Evolutionary conservation across 2,113 vertebrate species (phyloP).

Genomic region (Tachysurus vachellii): DNA sequence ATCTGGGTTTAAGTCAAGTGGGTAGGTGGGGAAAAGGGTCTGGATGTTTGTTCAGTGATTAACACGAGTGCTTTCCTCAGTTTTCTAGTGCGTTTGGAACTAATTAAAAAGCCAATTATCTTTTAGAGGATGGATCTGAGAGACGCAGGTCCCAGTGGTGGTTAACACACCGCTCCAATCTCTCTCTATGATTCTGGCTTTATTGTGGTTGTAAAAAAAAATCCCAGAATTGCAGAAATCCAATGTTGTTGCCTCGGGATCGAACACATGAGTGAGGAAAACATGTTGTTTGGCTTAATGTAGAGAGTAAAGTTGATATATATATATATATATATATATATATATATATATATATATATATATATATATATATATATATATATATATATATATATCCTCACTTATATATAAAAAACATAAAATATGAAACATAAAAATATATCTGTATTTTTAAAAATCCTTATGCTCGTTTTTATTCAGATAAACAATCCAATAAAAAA

Average conservation of each 20-base stretch:
- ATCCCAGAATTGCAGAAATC: neutral
- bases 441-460: neutral
- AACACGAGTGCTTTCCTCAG: constrained; percentile 49
- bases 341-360: too few species aligned
- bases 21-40: constrained; percentile 37
- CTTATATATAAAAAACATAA: too few species aligned
- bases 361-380: neutral
- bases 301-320: too few species aligned
- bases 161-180: constrained; percentile 61
- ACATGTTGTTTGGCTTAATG: neutral
- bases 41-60: constrained; percentile 61
- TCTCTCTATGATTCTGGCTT: constrained; percentile 24
- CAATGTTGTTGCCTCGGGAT: neutral
- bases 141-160: constrained; percentile 42
- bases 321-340: too few species aligned
- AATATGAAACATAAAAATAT: neutral
- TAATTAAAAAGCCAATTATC: constrained; percentile 69
- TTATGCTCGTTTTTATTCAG: neutral
- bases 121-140: constrained; percentile 47
- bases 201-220: neutral
- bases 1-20: constrained; percentile 50
- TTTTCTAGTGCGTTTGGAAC: constrained; percentile 52
- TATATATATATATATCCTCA: too few species aligned
- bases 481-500: neutral
- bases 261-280: neutral